phyloP scores from a whole-genome alignment of 2,888 invertebrate genomes.

The Polyploca ridens region DNA sequence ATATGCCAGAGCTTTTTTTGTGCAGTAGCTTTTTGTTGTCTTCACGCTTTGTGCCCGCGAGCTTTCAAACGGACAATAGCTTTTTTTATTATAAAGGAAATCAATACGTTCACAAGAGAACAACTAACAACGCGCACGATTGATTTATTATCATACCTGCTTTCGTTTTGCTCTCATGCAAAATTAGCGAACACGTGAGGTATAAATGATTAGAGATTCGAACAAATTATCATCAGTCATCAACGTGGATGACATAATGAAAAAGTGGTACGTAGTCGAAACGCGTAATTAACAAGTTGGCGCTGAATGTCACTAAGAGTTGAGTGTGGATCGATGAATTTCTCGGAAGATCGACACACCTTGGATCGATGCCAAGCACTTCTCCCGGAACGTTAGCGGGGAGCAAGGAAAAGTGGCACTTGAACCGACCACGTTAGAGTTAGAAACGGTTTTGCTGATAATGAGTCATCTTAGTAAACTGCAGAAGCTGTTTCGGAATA shows the following conservation, averaged over 20 bases:
- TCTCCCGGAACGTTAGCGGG: slow-evolving; percentile 44
- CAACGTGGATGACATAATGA: slow-evolving; percentile 42
- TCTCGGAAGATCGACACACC: slow-evolving; percentile 67
- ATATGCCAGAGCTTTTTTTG: slow-evolving; percentile 68
- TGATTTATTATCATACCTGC: slow-evolving; percentile 28
- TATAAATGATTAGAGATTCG: slow-evolving; percentile 37
- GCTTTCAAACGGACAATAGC: slow-evolving; percentile 74
- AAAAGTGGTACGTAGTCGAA: slow-evolving; percentile 39
- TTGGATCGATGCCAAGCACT: slow-evolving; percentile 71
- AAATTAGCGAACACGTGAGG: slow-evolving; percentile 31
- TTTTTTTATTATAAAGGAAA: slow-evolving; percentile 72
- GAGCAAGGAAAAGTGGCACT: slow-evolving; percentile 56
- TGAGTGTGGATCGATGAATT: slow-evolving; percentile 62
- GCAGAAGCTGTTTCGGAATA: slow-evolving; percentile 24
- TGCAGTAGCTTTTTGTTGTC: slow-evolving; percentile 76
- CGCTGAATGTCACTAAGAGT: slow-evolving; percentile 44
- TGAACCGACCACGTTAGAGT: slow-evolving; percentile 48
- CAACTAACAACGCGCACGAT: slow-evolving; percentile 32
- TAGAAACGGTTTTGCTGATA: slow-evolving; percentile 39
- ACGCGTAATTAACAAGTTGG: slow-evolving; percentile 61
- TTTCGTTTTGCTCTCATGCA: slow-evolving; percentile 26
- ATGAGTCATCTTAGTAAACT: slow-evolving; percentile 41
- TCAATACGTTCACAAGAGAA: slow-evolving; percentile 67
- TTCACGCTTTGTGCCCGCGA: slow-evolving; percentile 75
- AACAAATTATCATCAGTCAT: slow-evolving; percentile 31